phyloP scores from a whole-genome alignment of 2,888 invertebrate species.

The Lampropteryx suffumata region DNA sequence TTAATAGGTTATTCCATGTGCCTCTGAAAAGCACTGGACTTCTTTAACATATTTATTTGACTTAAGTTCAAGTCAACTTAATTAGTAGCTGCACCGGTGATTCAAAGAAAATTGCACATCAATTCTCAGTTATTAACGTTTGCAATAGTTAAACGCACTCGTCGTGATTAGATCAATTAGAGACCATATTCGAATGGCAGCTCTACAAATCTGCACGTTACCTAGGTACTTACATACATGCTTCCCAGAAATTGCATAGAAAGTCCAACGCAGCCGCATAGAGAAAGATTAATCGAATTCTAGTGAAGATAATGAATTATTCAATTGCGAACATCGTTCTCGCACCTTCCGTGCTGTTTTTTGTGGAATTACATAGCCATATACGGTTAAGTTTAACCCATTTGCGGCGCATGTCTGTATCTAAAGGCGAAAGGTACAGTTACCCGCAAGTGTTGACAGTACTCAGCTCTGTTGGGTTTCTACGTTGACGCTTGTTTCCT shows the following conservation, averaged over 20 bases:
- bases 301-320: constrained; percentile 56
- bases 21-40: no score
- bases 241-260: constrained; percentile 28
- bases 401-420: constrained; percentile 13
- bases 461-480: constrained; percentile 42
- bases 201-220: constrained; percentile 10
- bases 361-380: constrained; percentile 47
- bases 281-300: constrained; percentile 44
- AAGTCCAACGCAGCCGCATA: constrained; percentile 28
- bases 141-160: constrained; percentile 10
- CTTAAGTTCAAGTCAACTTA: not conserved
- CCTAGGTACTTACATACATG: no score
- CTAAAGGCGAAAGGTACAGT: constrained; percentile 44
- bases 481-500: constrained; percentile 38
- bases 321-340: constrained; percentile 41
- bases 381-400: constrained; percentile 35
- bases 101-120: constrained; percentile 11
- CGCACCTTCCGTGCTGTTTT: constrained; percentile 42
- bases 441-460: constrained; percentile 46
- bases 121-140: constrained; percentile 11
- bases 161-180: constrained; percentile 19
- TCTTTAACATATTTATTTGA: no score
- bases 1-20: no score
- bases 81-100: not conserved
- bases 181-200: constrained; percentile 14